Base-by-base conservation (phyloP, 2,797 vertebrate genomes). In the Sciurus carolinensis region DNA sequence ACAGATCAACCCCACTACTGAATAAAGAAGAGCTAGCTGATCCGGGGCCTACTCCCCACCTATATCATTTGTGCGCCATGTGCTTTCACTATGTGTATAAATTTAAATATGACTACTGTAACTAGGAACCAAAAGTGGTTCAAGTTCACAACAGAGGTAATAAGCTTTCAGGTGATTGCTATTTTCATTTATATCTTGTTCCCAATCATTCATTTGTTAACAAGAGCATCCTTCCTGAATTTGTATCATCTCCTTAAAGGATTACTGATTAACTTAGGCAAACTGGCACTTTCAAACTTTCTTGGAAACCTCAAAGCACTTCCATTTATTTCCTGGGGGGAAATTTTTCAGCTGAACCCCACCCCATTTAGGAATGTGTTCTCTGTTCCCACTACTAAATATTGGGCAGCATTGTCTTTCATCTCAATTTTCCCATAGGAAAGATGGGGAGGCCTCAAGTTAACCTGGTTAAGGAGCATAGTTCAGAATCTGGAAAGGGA, bases 81-180 rank as follows among this genome's bases (percentile, higher is more conserved):
- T 47, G 44, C 44, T 47, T 47, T 47, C 44, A 47, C 44, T 47
- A 85, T 47, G 57, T 64, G 33, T 50, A 66, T 47, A 76, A 52
- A n/a, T 59, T 83, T 77, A 93, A 93, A 87, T 84, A 87, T n/a
- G 59, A n/a, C 85, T 28, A 76, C 5, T 22, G 47, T 54, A 93
- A 14, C n/a, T 72, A 94, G 11, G 54, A 50, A 94, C 42, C 17
- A 79, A 88, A 88, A 79, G n/a, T 77, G n/a, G n/a, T 91, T 95
- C 47, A 92, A 91, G 64, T 90, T 94, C 79, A 95, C 36, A 97
- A 79, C 62, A 85, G 94, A 72, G 26, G 69, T 73, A 66, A 92
- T 76, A n/a, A 87, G 91, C 76, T 95, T 80, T 87, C 87, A 93
- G 71, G 7, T 90, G 75, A 87, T 44, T 73, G 66, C 44, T 72